Percentiles rank a stretch among this genome's conserved stretches.
Conservation (phyloP, 2,797 vertebrate species). For the Sebastolobus alascanus region DNA sequence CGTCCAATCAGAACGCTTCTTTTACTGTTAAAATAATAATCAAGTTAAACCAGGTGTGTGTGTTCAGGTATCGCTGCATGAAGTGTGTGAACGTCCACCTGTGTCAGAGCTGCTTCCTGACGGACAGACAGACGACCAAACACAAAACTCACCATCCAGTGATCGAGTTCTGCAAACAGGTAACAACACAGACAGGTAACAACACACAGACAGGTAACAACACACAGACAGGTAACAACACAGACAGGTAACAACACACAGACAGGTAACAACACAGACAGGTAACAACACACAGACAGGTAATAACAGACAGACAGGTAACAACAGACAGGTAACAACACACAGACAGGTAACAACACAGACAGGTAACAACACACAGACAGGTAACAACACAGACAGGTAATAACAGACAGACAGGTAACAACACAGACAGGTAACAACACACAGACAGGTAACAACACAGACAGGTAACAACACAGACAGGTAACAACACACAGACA, state of each 20-base stretch:
- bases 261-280: not conserved
- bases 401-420: not conserved
- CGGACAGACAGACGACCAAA: constrained; percentile 76
- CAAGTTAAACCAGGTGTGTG: constrained; percentile 19
- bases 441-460: not conserved
- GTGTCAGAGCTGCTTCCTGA: constrained; percentile 91
- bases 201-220: not conserved
- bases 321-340: not conserved
- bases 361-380: not conserved
- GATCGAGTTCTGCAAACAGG: constrained; percentile 79
- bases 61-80: constrained; percentile 10
- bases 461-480: constrained; percentile 48
- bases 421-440: not conserved
- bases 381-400: no score
- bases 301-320: not conserved
- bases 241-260: not conserved
- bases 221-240: not conserved
- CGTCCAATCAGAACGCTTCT: not conserved
- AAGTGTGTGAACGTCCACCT: constrained; percentile 91
- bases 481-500: constrained; percentile 60
- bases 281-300: not conserved
- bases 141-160: constrained; percentile 87
- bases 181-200: constrained; percentile 81
- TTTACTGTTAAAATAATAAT: not conserved
- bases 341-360: not conserved